Evolutionary conservation across 30 jellyfish, hydroid and myxozoan genomes (phyloP).

Genomic region (Chrysaora quinquecirrha): DNA sequence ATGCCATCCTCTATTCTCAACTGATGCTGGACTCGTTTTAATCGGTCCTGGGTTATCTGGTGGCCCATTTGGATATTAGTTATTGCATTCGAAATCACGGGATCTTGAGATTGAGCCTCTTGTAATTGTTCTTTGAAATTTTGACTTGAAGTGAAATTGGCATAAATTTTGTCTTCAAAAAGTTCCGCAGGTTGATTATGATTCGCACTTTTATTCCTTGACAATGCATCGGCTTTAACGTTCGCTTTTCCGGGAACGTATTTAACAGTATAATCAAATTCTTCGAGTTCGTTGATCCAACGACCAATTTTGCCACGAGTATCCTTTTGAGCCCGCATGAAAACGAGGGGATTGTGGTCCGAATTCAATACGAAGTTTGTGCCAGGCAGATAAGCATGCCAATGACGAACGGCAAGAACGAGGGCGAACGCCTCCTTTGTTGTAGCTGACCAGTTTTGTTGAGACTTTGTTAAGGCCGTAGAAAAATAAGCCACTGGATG

Average conservation of each 20-base stretch:
- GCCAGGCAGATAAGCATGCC: not conserved
- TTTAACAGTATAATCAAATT: not conserved
- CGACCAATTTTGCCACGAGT: not conserved
- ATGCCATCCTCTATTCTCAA: constrained; percentile 27
- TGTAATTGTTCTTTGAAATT: constrained; percentile 4
- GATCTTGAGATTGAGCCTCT: constrained; percentile 18
- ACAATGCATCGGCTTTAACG: not conserved
- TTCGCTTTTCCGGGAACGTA: not conserved
- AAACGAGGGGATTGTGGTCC: not conserved
- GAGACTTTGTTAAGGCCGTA: too few relatives aligned
- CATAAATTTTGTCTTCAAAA: too few relatives aligned
- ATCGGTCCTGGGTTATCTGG: constrained; percentile 1
- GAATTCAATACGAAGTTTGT: not conserved
- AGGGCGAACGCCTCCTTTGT: not conserved
- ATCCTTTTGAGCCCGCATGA: not conserved
- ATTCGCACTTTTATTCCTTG: not conserved
- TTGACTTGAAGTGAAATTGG: constrained; percentile 15
- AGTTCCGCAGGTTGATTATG: constrained; percentile 6
- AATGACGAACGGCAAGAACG: not conserved
- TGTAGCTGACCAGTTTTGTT: not conserved
- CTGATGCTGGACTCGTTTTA: constrained; percentile 28
- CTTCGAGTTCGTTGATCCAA: not conserved
- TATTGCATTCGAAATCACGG: not conserved
- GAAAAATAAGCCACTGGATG: too few relatives aligned
- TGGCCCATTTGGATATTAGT: not conserved